Evolutionary conservation across 2,113 vertebrate species (phyloP), one percentile per base, ranked within the genome.

Genomic region (Menura novaehollandiae): DNA sequence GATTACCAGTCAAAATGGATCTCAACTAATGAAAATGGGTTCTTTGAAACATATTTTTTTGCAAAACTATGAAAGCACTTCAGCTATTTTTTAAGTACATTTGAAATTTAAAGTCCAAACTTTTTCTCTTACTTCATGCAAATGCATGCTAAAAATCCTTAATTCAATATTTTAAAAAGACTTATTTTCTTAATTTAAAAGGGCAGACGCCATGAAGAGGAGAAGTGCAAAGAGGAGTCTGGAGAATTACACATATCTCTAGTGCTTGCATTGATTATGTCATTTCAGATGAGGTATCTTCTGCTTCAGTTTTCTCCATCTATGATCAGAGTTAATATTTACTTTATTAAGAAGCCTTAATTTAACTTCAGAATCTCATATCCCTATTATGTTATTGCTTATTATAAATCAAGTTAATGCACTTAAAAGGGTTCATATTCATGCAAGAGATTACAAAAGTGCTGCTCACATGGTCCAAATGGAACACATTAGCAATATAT

Each of bases 351-450:
- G 59, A 77, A 95, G 73, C 27, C 21, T 62, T 49, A 58, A 78
- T 85, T 84, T 90, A 90, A 84, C 39, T 81, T 90, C 59, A 84
- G 82, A 80, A 72, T 88, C 68, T 94, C 49, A 88, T 73, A 92
- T 86, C 22, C 41, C 27, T 52, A 11, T 90, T 91, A 84, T 56
- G 44, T 92, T 95, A 91, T 94, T 92, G 60, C 86, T 87, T 87
- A 49, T n/a, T 82, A 72, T 78, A 96, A 95, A 95, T 92, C 77
- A 93, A 87, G 27, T 47, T 63, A 92, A 93, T 71, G 77, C n/a
- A 49, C 73, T 94, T 88, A 69, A 69, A 91, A 85, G n/a, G 71
- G 66, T 58, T 94, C 32, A 18, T 81, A 80, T 59, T 53, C 53
- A 82, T 77, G 51, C 85, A 85, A 55, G 52, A 92, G 67, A 86